Evolutionary conservation across 2,888 invertebrate species (phyloP).

Genomic region (Epistrophe grossulariae): DNA sequence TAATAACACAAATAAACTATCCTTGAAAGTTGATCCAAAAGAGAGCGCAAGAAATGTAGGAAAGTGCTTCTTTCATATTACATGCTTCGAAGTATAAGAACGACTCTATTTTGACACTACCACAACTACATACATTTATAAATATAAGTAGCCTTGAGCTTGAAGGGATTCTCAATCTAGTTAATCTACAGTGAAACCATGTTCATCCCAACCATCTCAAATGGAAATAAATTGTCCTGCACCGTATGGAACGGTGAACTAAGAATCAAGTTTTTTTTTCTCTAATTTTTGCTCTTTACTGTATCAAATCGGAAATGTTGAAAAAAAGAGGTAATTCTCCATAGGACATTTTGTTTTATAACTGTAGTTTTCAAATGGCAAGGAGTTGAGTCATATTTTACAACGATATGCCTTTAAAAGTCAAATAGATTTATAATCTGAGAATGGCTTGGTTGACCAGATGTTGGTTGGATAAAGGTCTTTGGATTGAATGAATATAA

Average conservation of each 20-base stretch:
- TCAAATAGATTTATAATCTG: constrained; percentile 49
- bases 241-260: constrained; percentile 4
- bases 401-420: constrained; percentile 25
- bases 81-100: constrained; percentile 16
- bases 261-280: constrained; percentile 2
- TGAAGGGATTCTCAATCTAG: constrained; percentile 47
- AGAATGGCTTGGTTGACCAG: constrained; percentile 13
- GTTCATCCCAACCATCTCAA: background rate
- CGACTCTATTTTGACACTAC: constrained; percentile 8
- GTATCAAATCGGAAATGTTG: background rate
- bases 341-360: constrained; percentile 48
- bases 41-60: constrained; percentile 6
- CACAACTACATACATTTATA: background rate
- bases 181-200: constrained; percentile 39
- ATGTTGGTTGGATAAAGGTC: constrained; percentile 22
- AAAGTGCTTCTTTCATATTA: constrained; percentile 39
- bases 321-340: background rate
- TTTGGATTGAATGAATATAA: constrained; percentile 29
- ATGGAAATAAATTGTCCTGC: constrained; percentile 54
- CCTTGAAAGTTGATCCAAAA: constrained; percentile 45
- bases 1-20: constrained; percentile 48
- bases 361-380: background rate
- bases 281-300: constrained; percentile 10
- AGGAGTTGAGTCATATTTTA: background rate
- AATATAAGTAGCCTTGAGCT: constrained; percentile 52